Conservation (phyloP, 2,888 invertebrate genomes). For the Hydrotaea diabolus region DNA sequence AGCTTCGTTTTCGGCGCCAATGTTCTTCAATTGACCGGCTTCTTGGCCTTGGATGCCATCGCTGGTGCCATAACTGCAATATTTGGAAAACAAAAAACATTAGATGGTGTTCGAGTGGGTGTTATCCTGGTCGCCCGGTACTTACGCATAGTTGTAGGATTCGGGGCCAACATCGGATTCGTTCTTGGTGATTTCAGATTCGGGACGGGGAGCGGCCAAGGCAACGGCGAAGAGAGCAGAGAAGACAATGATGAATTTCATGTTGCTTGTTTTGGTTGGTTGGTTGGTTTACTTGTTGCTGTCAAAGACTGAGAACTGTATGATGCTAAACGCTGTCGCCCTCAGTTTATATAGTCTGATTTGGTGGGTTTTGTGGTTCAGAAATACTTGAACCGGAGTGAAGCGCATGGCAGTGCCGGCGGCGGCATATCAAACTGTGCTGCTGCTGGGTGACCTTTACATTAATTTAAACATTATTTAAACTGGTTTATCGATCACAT, state of each 20-base stretch:
- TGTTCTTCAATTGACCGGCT: constrained; percentile 64
- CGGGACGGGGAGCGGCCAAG: constrained; percentile 65
- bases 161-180: constrained; percentile 60
- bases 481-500: constrained; percentile 20
- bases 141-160: constrained; percentile 56
- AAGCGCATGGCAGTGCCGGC: too few relatives aligned
- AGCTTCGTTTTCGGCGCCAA: constrained; percentile 67
- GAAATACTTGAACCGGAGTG: constrained; percentile 8
- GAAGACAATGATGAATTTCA: constrained; percentile 77
- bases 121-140: neutral
- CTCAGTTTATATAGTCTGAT: neutral
- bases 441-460: constrained; percentile 16
- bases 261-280: constrained; percentile 51
- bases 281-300: neutral
- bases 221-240: constrained; percentile 78
- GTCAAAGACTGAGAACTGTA: neutral
- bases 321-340: neutral
- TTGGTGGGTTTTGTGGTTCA: neutral
- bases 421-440: too few relatives aligned
- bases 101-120: neutral
- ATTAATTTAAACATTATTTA: neutral
- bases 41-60: constrained; percentile 55
- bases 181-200: constrained; percentile 42
- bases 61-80: constrained; percentile 54
- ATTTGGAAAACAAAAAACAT: neutral